These are phyloP conservation scores for Caerostris darwini DNA, from an alignment of 1,140 invertebrate genomes.

Conservation along the genomic window DNA sequence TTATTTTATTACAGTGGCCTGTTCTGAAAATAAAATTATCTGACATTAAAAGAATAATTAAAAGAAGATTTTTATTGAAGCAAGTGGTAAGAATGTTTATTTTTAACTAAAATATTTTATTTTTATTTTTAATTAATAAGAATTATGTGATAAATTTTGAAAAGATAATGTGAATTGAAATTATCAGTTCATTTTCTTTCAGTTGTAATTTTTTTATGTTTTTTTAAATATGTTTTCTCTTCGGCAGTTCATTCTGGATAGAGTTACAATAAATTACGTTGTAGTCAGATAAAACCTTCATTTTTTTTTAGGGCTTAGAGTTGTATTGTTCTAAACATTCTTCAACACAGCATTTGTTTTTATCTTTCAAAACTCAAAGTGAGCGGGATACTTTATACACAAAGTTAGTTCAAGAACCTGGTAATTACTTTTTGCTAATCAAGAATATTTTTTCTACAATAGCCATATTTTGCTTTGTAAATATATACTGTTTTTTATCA, in stretches of 20 bases:
- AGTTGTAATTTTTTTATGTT: no score
- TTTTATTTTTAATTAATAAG: background rate
- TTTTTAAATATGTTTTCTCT: no score
- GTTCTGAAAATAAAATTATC: slow-evolving; percentile 90
- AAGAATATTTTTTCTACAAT: background rate
- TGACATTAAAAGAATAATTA: slow-evolving; percentile 88
- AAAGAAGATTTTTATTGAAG: slow-evolving; percentile 90
- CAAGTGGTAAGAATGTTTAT: slow-evolving; percentile 87
- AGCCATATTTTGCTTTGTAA: background rate
- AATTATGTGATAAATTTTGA: no score
- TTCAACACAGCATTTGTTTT: slow-evolving; percentile 82
- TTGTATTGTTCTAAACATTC: slow-evolving; percentile 87
- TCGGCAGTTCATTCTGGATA: no score
- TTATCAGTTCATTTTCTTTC: no score
- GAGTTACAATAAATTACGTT: no score
- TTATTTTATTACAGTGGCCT: slow-evolving; percentile 86
- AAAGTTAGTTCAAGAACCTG: slow-evolving; percentile 82
- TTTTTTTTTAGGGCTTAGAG: slow-evolving; percentile 87
- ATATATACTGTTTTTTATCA: slow-evolving; percentile 71
- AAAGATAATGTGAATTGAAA: no score
- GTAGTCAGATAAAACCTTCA: no score
- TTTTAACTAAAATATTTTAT: background rate
- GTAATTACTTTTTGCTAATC: slow-evolving; percentile 14
- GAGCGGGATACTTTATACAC: slow-evolving; percentile 88
- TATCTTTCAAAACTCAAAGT: slow-evolving; percentile 82